These are phyloP conservation scores for Chaetodon trifascialis DNA, from an alignment of 2,113 vertebrate genomes.

Conservation along the genomic window DNA sequence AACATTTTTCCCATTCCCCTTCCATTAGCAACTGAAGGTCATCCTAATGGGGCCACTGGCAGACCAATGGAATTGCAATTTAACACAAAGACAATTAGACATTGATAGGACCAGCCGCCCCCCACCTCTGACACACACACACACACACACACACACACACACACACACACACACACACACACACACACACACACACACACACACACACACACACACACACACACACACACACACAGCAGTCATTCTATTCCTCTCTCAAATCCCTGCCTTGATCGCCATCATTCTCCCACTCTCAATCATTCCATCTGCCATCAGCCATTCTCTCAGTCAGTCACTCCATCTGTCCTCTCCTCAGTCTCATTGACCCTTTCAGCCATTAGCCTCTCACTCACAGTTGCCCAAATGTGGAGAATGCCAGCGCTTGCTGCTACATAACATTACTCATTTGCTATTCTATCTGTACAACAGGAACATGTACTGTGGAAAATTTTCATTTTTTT, in stretches of 20 bases:
- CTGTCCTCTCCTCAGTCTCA: slow-evolving; percentile 62
- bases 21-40: slow-evolving; percentile 71
- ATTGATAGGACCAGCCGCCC: slow-evolving; percentile 42
- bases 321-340: slow-evolving; percentile 61
- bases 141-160: neutral
- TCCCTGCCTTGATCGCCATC: slow-evolving; percentile 46
- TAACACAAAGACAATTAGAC: slow-evolving; percentile 74
- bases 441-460: slow-evolving; percentile 5
- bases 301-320: slow-evolving; percentile 60
- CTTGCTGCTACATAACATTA: neutral
- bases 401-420: slow-evolving; percentile 15
- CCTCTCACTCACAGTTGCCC: slow-evolving; percentile 66
- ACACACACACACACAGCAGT: slow-evolving; percentile 13
- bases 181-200: slow-evolving; percentile 19
- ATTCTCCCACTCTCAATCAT: slow-evolving; percentile 54
- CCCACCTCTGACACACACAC: slow-evolving; percentile 46
- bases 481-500: neutral
- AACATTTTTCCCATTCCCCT: slow-evolving; percentile 47
- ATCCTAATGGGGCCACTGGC: slow-evolving; percentile 66
- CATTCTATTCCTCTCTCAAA: slow-evolving; percentile 50
- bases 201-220: slow-evolving; percentile 14
- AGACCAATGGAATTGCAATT: slow-evolving; percentile 65
- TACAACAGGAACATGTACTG: neutral
- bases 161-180: neutral
- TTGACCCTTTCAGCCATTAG: slow-evolving; percentile 72